phyloP scores from a whole-genome alignment of 2,888 invertebrate species.

The Tanaodytes sp. region DNA sequence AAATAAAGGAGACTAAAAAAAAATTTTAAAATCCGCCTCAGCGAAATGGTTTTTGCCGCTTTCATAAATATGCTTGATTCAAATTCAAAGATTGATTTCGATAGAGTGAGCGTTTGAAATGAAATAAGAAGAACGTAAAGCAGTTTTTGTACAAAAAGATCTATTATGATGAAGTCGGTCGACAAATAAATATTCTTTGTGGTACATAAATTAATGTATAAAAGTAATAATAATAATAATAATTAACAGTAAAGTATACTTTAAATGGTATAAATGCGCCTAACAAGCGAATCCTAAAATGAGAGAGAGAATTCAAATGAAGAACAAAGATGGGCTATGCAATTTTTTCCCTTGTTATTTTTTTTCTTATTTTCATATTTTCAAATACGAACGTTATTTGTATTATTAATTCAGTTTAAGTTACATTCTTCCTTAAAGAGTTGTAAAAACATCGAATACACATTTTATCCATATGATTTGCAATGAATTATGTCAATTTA shows the following conservation, averaged over 20 bases:
- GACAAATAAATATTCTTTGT: constrained; percentile 40
- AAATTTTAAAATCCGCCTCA: too few species aligned
- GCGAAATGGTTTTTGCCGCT: too few species aligned
- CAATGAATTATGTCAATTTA: too few species aligned
- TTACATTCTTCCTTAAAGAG: constrained; percentile 2
- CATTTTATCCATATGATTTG: constrained; percentile 7
- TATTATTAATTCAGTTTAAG: too few species aligned
- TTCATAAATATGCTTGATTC: too few species aligned
- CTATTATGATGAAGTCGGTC: constrained; percentile 31
- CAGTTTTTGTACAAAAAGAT: constrained; percentile 36
- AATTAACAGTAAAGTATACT: constrained; percentile 23
- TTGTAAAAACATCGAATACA: constrained; percentile 25
- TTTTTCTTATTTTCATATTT: too few species aligned
- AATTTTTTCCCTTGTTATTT: constrained; percentile 3
- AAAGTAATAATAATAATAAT: constrained; percentile 21
- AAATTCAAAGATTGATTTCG: too few species aligned
- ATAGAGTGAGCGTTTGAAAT: neutral
- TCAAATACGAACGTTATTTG: too few species aligned
- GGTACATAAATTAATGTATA: constrained; percentile 45
- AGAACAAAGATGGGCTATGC: constrained; percentile 22
- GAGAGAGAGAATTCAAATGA: constrained; percentile 12
- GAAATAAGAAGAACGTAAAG: constrained; percentile 21
- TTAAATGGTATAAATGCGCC: constrained; percentile 19
- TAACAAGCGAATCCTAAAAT: constrained; percentile 17
- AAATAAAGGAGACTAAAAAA: too few species aligned